phyloP scores from a whole-genome alignment of 2,113 vertebrate genomes.

The Fregetta grallaria region DNA sequence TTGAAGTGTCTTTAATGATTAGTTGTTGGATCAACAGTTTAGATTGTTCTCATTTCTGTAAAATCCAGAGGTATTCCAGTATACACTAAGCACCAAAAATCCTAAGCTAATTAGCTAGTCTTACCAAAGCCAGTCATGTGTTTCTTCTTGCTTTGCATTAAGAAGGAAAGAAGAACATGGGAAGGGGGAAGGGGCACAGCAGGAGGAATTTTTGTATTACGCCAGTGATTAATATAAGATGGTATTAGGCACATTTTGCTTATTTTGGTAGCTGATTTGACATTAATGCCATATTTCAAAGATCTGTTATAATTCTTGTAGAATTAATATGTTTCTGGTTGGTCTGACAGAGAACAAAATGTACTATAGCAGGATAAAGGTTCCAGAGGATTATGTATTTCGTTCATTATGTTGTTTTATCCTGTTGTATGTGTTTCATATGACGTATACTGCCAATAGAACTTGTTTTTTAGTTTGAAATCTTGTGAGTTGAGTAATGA shows the following conservation, averaged over 20 bases:
- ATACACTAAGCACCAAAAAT: background rate
- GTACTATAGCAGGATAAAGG: background rate
- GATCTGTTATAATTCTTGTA: background rate
- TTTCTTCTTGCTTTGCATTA: conserved; percentile 48
- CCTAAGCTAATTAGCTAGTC: conserved; percentile 25
- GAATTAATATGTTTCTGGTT: background rate
- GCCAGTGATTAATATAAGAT: background rate
- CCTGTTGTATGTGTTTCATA: background rate
- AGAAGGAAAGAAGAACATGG: background rate
- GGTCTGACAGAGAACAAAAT: background rate
- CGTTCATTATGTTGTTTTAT: background rate
- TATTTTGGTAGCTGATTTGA: background rate
- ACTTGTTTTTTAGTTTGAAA: background rate
- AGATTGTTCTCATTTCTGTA: conserved; percentile 11
- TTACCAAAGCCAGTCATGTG: conserved; percentile 42
- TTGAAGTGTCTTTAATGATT: background rate
- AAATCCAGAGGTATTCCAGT: background rate
- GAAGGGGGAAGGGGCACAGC: background rate
- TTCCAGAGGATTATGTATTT: background rate
- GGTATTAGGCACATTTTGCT: background rate
- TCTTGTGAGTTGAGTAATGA: background rate
- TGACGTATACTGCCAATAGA: background rate
- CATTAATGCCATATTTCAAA: background rate
- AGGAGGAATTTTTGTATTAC: background rate
- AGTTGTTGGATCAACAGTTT: background rate